A percentile compares a stretch with the other conserved stretches of the same genome.
These are phyloP conservation scores for Tinea trinotella DNA, from an alignment of 2,888 invertebrate species.

Conservation along the genomic window DNA sequence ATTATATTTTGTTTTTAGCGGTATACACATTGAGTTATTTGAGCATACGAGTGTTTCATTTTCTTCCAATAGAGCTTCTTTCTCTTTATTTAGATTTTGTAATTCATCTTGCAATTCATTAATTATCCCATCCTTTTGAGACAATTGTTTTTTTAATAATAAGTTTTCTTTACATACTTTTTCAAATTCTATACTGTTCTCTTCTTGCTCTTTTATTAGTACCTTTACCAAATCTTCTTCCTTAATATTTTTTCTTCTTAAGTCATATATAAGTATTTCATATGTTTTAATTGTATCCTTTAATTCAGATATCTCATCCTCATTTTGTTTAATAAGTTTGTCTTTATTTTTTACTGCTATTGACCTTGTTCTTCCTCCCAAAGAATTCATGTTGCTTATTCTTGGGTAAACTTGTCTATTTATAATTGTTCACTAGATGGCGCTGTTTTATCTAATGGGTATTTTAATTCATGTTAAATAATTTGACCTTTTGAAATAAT, in stretches of 20 bases:
- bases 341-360: not conserved
- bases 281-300: not conserved
- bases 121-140: not conserved
- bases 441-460: too few relatives aligned
- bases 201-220: not conserved
- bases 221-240: not conserved
- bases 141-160: not conserved
- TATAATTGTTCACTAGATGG: too few relatives aligned
- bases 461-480: too few relatives aligned
- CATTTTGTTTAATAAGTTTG: not conserved
- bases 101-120: not conserved
- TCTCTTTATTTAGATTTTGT: not conserved
- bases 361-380: not conserved
- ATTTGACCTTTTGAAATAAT: too few relatives aligned
- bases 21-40: not conserved
- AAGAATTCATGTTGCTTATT: not conserved
- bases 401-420: too few relatives aligned
- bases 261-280: not conserved
- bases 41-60: not conserved
- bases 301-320: not conserved
- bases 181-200: not conserved
- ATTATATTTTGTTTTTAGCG: not conserved
- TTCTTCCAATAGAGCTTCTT: not conserved
- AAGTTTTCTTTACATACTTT: not conserved
- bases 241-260: not conserved